These are phyloP conservation scores for Atopsyche davidsoni DNA, from an alignment of 1,140 invertebrate species.

Conservation along the genomic window DNA sequence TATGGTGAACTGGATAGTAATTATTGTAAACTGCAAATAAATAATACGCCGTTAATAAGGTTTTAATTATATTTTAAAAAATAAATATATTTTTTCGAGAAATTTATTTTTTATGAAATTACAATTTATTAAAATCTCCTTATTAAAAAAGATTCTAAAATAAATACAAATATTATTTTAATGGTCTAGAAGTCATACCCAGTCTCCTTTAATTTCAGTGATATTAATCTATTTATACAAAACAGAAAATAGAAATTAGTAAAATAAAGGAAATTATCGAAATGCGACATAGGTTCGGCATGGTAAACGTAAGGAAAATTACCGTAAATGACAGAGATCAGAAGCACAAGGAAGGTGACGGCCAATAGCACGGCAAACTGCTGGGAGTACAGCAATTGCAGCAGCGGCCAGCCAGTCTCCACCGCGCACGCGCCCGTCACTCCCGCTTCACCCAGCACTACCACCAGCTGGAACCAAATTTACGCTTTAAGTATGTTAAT, in stretches of 20 bases:
- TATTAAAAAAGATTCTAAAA: background rate
- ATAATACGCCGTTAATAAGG: background rate
- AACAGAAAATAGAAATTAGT: no score
- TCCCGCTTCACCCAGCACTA: slow-evolving; percentile 3
- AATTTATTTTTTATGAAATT: no score
- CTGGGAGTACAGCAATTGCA: slow-evolving; percentile 12
- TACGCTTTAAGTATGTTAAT: background rate
- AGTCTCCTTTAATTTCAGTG: no score
- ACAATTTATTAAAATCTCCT: background rate
- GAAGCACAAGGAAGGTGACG: no score
- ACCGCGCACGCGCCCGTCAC: slow-evolving; percentile 1
- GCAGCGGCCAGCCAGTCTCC: slow-evolving; percentile 15
- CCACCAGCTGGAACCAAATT: slow-evolving; percentile 6
- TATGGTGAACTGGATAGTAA: no score
- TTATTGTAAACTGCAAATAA: slow-evolving; percentile 8
- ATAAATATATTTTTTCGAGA: no score
- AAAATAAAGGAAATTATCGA: no score
- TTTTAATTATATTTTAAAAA: background rate
- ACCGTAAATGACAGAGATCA: no score
- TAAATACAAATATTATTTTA: slow-evolving; percentile 2
- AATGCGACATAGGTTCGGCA: no score
- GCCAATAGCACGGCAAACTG: slow-evolving; percentile 4
- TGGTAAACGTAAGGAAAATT: background rate
- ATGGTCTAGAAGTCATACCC: no score
- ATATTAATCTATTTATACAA: no score